Base-by-base conservation (phyloP, 2,797 vertebrate genomes). In the Melanotaenia pygmaea region DNA sequence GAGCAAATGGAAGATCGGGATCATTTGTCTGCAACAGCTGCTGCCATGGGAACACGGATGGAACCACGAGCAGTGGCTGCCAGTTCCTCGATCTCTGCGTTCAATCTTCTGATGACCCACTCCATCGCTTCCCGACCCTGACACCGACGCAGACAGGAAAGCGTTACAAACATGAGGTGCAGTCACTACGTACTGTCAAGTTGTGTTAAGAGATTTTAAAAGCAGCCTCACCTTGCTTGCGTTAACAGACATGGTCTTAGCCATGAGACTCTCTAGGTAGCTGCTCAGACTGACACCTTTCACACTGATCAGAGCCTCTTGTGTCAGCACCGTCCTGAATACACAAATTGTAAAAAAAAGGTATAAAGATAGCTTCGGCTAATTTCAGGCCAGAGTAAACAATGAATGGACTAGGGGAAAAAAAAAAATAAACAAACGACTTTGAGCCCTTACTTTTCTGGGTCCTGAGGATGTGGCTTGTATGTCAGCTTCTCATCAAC, bases 81-180 rank as follows among this genome's bases (percentile, higher is more conserved):
- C 22, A 99, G 79, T 79, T 98, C 98, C 79, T 97, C 98, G 11
- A 99, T 95, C 90, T 99, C 98, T 0, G 95, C 89, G 75, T 99
- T 99, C 66, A 99, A 80, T 69, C 94, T 93, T 22, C 94, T 94
- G 83, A 99, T 99, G 51, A 99, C 98, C 98, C 98, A 99, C 78
- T 99, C 98, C 96, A 99, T 90, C 0, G 98, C 98, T 90, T 99
- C 98, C 20, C 98, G 96, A 37, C 98, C 98, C 98, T 99, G 85
- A 64, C 24, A 81, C 43, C 4, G 6, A n/a, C 16, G 8, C 56
- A 76, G 1, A 81, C 0, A 53, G 3, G 60, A 18, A 61, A 5
- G 64, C 1, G 10, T 74, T 64, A 71, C 0, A 51, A 24, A 62
- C 24, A 32, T 16, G 14, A 40, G 0, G 6, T 0, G 0, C 2